Conservation (phyloP, 2,888 invertebrate genomes). For the Acanthosepion lycidas region DNA sequence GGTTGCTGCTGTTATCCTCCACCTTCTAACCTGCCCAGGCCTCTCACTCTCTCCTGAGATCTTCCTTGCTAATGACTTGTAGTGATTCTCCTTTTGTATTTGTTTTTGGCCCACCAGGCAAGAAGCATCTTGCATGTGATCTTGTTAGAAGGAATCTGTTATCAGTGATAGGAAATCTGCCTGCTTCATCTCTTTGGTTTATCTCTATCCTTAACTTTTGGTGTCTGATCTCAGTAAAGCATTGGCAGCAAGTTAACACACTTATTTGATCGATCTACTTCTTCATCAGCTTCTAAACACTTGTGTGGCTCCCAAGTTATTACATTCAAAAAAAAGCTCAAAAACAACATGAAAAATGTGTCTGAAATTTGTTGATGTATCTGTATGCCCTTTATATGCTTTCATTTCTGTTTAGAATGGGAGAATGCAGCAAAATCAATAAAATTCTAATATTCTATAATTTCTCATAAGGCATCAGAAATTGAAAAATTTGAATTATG, state of each 20-base stretch:
- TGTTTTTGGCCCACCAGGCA: conserved; percentile 3
- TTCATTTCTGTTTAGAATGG: neutral
- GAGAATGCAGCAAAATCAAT: neutral
- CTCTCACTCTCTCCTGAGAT: neutral
- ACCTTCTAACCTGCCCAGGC: neutral
- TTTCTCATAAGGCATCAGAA: neutral
- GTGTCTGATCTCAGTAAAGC: neutral
- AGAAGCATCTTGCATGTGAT: neutral
- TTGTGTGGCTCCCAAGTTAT: neutral
- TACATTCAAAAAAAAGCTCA: neutral
- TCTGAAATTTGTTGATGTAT: neutral
- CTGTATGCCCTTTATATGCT: neutral
- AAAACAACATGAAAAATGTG: neutral
- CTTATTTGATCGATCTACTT: neutral
- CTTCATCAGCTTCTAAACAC: neutral
- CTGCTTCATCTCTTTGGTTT: neutral
- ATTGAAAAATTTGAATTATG: conserved; percentile 2
- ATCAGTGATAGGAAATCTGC: neutral
- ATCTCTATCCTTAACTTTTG: neutral
- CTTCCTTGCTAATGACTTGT: conserved; percentile 22
- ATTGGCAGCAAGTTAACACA: neutral
- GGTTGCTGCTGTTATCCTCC: neutral
- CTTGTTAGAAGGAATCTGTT: neutral
- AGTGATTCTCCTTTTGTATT: conserved; percentile 20
- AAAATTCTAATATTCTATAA: neutral